Base-by-base conservation (phyloP, 2,797 vertebrate species). In the Phalanger gymnotis region DNA sequence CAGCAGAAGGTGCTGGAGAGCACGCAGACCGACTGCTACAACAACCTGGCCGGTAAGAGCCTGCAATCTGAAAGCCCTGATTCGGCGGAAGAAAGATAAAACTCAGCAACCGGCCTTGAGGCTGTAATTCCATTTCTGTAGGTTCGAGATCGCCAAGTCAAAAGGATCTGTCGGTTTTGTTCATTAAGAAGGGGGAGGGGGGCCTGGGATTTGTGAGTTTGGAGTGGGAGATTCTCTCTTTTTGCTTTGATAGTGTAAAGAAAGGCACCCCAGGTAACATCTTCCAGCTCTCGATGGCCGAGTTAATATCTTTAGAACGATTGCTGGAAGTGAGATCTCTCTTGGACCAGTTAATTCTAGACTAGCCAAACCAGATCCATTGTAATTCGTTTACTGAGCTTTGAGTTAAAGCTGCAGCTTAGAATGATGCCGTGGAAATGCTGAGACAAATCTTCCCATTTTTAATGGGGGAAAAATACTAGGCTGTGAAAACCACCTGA, bases 1-100 rank as follows among this genome's bases (percentile, higher is more conserved):
- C 99, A 99, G 95, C 98, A 99, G 56, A 97, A 97, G 57, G 54
- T 98, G 14, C 98, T 99, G 81, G 99, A 99, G 93, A 98, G 96
- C 97, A 99, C 98, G 54, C 99, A 99, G 98, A 98, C 99, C 13
- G 99, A 99, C 98, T 99, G 99, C 98, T 99, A 99, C 98, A 99
- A 99, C 98, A 99, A 99, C 95, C 98, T 99, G 92, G 99, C 99
- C 96, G 99, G 99, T 99, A 99, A 95, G 12, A 0, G 55, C 89
- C 89, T 27, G 51, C 19, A 0, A 4, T 3, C 11, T 22, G 30
- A 53, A 12, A 55, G 27, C 55, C 54, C n/a, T n/a, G n/a, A n/a
- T n/a, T n/a, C n/a, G n/a, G n/a, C n/a, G n/a, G n/a, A n/a, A n/a
- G n/a, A n/a, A n/a, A n/a, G n/a, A n/a, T n/a, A n/a, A n/a, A n/a